Percentiles rank a stretch among this genome's conserved stretches.
Evolutionary conservation across 2,888 invertebrate species (phyloP).

Genomic region (Coleophora deauratella): DNA sequence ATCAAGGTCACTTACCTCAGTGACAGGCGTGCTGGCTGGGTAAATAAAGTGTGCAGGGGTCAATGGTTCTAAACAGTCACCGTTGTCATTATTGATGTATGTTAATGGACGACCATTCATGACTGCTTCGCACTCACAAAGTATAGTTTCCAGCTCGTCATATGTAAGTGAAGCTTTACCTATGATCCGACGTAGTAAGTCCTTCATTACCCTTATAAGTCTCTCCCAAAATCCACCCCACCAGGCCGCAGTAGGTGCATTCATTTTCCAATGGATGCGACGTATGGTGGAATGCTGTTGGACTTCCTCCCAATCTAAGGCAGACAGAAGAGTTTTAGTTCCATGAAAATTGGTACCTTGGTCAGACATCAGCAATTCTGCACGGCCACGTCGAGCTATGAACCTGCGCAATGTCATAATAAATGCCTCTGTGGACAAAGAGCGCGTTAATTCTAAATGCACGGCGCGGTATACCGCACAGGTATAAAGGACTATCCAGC

Average conservation of each 20-base stretch:
- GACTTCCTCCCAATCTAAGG: constrained; percentile 7
- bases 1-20: constrained; percentile 1
- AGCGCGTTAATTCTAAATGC: constrained; percentile 7
- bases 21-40: neutral
- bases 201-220: constrained; percentile 9
- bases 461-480: constrained; percentile 10
- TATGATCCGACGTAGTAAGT: constrained; percentile 1
- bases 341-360: constrained; percentile 10
- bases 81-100: neutral
- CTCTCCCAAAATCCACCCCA: constrained; percentile 12
- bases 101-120: constrained; percentile 1
- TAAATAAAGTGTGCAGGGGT: constrained; percentile 5
- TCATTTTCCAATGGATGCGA: constrained; percentile 6
- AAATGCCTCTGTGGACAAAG: constrained; percentile 9
- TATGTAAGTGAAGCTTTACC: neutral
- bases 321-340: constrained; percentile 2
- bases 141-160: neutral
- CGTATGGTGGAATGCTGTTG: constrained; percentile 2
- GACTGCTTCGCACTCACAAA: neutral
- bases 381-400: constrained; percentile 7
- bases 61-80: neutral
- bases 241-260: constrained; percentile 11
- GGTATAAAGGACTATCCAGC: constrained; percentile 8
- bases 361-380: constrained; percentile 2
- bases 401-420: constrained; percentile 7